Conservation (phyloP, 2,797 vertebrate genomes). For the Lagodon rhomboides region DNA sequence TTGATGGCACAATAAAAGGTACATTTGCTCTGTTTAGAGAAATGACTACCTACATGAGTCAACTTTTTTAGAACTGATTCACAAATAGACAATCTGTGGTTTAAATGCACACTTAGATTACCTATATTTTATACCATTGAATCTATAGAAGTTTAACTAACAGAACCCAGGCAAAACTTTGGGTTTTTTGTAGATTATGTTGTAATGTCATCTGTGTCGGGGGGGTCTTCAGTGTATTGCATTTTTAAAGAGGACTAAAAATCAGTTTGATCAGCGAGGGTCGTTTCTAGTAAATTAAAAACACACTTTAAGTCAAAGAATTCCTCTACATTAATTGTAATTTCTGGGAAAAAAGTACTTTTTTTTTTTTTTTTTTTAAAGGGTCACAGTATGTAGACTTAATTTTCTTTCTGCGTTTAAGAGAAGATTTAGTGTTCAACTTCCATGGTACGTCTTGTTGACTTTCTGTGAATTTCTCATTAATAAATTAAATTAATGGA, state of each 20-base stretch:
- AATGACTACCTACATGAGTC: conserved; percentile 99
- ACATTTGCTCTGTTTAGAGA: conserved; percentile 97
- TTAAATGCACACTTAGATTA: conserved; percentile 99
- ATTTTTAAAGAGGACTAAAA: conserved; percentile 92
- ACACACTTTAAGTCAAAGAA: conserved; percentile 70
- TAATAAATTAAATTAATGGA: conserved; percentile 93
- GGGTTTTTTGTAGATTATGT: conserved; percentile 98
- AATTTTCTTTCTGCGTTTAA: conserved; percentile 80
- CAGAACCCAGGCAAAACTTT: conserved; percentile 84
- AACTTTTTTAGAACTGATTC: conserved; percentile 99
- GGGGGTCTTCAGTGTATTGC: conserved; percentile 91
- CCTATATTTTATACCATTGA: conserved; percentile 97
- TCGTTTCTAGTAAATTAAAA: conserved; percentile 86
- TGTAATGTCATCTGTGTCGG: conserved; percentile 95
- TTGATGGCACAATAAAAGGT: conserved; percentile 88
- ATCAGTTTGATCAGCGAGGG: conserved; percentile 89
- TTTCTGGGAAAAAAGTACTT: conserved; percentile 79
- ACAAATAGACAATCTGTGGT: conserved; percentile 99
- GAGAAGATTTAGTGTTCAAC: conserved; percentile 91
- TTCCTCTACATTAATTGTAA: conserved; percentile 85
- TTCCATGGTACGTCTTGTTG: conserved; percentile 96
- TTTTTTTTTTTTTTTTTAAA: conserved; percentile 77
- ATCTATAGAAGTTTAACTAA: conserved; percentile 87
- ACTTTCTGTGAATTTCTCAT: conserved; percentile 95
- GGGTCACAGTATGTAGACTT: conserved; percentile 83